Base-by-base conservation (phyloP, 2,888 invertebrate genomes). In the Melinaea menophilus region DNA sequence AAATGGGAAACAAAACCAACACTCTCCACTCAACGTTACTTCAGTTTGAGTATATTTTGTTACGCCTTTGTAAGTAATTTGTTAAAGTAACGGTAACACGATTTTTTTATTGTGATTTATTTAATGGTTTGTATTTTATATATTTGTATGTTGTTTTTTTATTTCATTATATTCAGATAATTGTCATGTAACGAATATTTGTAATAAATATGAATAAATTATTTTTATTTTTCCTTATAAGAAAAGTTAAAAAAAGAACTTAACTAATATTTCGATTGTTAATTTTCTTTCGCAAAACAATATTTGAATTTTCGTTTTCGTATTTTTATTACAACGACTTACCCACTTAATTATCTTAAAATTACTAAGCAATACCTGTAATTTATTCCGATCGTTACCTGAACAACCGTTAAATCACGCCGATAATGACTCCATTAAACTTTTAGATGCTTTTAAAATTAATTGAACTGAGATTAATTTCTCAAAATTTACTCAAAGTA, bases 341-440 rank as follows among this genome's bases (percentile, higher is more conserved):
- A 48, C 4, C 48, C 7, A 48, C n/a, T 48, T 48, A 13, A 48
- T 48, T 48, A 48, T 22, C n/a, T 4, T n/a, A 47, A 13, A 47
- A 47, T 47, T 3, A 47, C 47, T 47, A 47, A 51, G 22, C 48
- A 13, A 7, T 13, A 22, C 7, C 13, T 47, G 12, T 51, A 59
- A 63, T 63, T 63, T 55, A 63, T 59, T 59, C 56, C 13, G 5
- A 63, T 61, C 51, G 46, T 41, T 59, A 35, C 45, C 35, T 31
- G 22, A 48, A 45, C 51, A 51, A 56, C 47, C 33, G 33, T 59
- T 56, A 54, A 56, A 60, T n/a, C 51, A 34, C 35, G 48, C 5
- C 48, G 46, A 58, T 58, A 48, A 58, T 35, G 58, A 34, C 34
- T 46, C 47, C 13, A 58, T 58, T 48, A 47, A 58, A 58, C 58